Percentiles rank a stretch among this genome's conserved stretches.
Evolutionary conservation across 1,140 invertebrate species (phyloP).

Genomic region (Tribolium madens): DNA sequence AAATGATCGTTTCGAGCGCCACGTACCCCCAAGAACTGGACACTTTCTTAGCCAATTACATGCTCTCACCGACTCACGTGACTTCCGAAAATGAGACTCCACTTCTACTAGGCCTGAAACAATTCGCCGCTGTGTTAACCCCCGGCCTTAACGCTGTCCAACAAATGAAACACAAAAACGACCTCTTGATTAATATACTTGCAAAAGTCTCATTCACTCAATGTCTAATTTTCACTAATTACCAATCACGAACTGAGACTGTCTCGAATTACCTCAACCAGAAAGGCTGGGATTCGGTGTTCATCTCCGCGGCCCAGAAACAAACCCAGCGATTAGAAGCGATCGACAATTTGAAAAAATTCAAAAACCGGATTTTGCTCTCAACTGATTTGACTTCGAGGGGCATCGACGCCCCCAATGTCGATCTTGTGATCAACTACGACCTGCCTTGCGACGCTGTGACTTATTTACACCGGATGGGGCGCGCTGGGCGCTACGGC

Average conservation of each 20-base stretch:
- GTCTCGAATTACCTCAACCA: conserved; percentile 77
- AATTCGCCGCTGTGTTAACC: conserved; percentile 75
- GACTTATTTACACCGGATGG: conserved; percentile 96
- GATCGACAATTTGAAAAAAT: conserved; percentile 82
- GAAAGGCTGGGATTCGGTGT: conserved; percentile 78
- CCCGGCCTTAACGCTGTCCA: conserved; percentile 72
- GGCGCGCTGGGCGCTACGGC: conserved; percentile 92
- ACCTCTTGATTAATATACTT: conserved; percentile 79
- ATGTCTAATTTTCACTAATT: conserved; percentile 92
- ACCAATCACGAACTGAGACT: conserved; percentile 80
- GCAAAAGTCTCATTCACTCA: conserved; percentile 84
- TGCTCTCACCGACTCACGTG: conserved; percentile 83
- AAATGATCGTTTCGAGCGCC: conserved; percentile 93
- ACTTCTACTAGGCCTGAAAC: conserved; percentile 81
- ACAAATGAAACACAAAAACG: conserved; percentile 78
- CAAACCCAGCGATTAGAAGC: conserved; percentile 83
- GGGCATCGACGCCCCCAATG: conserved; percentile 92
- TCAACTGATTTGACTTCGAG: conserved; percentile 91
- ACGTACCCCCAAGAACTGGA: conserved; percentile 89
- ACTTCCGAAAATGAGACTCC: conserved; percentile 73
- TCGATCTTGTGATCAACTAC: conserved; percentile 94
- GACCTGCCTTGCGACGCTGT: conserved; percentile 85
- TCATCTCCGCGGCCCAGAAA: conserved; percentile 81
- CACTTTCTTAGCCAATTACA: conserved; percentile 79
- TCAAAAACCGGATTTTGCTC: conserved; percentile 85